Conservation (phyloP, 2,888 invertebrate species). For the Esperia sulphurella region DNA sequence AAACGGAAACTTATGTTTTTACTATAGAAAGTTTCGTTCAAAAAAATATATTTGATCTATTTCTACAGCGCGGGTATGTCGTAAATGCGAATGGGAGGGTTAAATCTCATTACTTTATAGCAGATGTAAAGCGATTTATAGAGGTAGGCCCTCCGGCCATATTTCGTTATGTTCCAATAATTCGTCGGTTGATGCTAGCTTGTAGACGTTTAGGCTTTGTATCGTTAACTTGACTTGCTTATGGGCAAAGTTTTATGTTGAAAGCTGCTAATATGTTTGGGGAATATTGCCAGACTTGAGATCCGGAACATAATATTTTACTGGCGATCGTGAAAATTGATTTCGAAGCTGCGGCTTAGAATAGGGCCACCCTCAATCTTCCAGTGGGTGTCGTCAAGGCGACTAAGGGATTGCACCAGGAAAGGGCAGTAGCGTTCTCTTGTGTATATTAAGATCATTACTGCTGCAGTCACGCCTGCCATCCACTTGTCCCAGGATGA, state of each 20-base stretch:
- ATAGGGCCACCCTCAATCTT: too few species aligned
- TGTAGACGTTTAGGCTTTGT: slow-evolving; percentile 6
- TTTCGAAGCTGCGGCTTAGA: too few species aligned
- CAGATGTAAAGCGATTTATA: slow-evolving; percentile 72
- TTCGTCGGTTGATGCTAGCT: slow-evolving; percentile 40
- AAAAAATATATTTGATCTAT: slow-evolving; percentile 59
- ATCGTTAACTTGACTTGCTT: neutral
- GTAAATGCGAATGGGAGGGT: slow-evolving; percentile 68
- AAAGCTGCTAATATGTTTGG: neutral
- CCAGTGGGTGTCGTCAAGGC: too few species aligned
- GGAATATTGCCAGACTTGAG: neutral
- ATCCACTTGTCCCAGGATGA: too few species aligned
- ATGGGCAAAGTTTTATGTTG: slow-evolving; percentile 5
- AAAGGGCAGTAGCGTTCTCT: too few species aligned
- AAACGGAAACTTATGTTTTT: neutral
- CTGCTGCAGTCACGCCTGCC: too few species aligned
- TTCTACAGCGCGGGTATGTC: slow-evolving; percentile 48
- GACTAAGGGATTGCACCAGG: too few species aligned
- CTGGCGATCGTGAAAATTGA: too few species aligned
- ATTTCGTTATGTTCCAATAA: slow-evolving; percentile 73
- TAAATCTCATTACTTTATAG: slow-evolving; percentile 77
- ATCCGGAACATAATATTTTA: too few species aligned
- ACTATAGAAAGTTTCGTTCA: slow-evolving; percentile 13
- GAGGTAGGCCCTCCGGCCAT: slow-evolving; percentile 58
- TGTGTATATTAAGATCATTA: too few species aligned